These are phyloP conservation scores for Contarinia nasturtii DNA, from an alignment of 1,140 invertebrate genomes.

Conservation along the genomic window DNA sequence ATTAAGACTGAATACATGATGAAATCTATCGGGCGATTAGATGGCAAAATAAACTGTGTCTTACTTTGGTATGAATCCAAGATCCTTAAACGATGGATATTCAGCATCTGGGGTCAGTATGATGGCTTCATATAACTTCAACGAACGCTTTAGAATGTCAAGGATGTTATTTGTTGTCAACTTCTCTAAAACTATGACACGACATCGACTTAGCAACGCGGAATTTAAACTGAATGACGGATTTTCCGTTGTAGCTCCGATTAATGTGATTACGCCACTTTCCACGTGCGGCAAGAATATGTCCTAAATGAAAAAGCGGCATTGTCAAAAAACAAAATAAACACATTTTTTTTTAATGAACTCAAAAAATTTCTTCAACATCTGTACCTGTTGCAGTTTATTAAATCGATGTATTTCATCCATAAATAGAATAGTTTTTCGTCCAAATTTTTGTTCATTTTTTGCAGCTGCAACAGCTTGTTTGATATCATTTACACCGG, in stretches of 20 bases:
- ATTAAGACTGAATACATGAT: neutral
- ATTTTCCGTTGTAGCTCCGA: slow-evolving; percentile 79
- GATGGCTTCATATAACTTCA: slow-evolving; percentile 22
- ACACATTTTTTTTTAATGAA: neutral
- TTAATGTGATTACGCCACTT: slow-evolving; percentile 56
- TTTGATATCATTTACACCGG: slow-evolving; percentile 58
- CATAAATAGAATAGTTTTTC: slow-evolving; percentile 63
- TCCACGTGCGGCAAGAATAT: slow-evolving; percentile 63
- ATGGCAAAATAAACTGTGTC: neutral
- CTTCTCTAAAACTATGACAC: slow-evolving; percentile 58
- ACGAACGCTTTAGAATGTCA: slow-evolving; percentile 39
- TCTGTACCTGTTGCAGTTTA: slow-evolving; percentile 44
- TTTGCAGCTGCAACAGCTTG: slow-evolving; percentile 51
- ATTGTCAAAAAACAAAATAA: too few relatives aligned
- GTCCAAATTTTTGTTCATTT: slow-evolving; percentile 49
- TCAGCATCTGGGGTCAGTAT: slow-evolving; percentile 11
- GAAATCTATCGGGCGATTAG: too few relatives aligned
- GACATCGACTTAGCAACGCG: slow-evolving; percentile 56
- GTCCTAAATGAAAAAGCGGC: slow-evolving; percentile 26
- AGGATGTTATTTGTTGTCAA: slow-evolving; percentile 35
- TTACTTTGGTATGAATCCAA: neutral
- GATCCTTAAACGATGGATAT: neutral
- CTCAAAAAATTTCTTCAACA: neutral
- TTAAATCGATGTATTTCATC: slow-evolving; percentile 83
- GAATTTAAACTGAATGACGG: slow-evolving; percentile 69